phyloP scores from a whole-genome alignment of 2,113 vertebrate genomes.

The Pipra filicauda region DNA sequence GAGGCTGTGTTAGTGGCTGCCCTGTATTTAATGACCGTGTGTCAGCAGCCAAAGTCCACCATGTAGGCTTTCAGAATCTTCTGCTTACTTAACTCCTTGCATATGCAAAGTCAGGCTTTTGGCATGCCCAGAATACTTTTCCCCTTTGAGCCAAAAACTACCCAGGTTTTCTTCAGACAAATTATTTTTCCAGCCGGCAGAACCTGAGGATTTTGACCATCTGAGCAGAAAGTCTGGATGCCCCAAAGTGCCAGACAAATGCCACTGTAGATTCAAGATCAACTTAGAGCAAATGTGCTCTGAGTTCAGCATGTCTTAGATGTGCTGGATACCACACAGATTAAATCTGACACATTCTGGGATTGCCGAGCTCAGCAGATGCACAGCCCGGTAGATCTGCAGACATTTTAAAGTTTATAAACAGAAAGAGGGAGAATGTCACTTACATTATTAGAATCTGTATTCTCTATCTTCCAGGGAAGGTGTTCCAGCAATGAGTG shows the following conservation, averaged over 20 bases:
- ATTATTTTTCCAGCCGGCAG: neutral
- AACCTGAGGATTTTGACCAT: neutral
- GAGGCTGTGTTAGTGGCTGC: neutral
- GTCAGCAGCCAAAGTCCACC: neutral
- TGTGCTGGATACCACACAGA: neutral
- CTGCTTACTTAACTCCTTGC: neutral
- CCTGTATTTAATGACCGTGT: neutral
- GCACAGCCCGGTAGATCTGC: neutral
- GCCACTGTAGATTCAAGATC: neutral
- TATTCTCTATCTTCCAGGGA: neutral
- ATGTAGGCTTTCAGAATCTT: neutral
- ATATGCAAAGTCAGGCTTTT: neutral
- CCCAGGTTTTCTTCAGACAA: neutral
- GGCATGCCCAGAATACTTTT: neutral
- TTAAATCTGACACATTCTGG: constrained; percentile 34
- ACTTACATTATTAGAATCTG: neutral
- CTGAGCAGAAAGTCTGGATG: neutral
- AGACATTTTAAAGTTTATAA: neutral
- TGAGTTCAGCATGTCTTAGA: neutral
- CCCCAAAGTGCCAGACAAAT: neutral
- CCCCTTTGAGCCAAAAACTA: neutral
- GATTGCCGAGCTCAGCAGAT: constrained; percentile 1
- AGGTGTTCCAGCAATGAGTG: neutral
- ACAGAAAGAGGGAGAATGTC: neutral
- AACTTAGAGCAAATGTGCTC: neutral